Evolutionary conservation across 2,113 vertebrate genomes (phyloP), one percentile per base, ranked within the genome.

Genomic region (Monopterus albus): DNA sequence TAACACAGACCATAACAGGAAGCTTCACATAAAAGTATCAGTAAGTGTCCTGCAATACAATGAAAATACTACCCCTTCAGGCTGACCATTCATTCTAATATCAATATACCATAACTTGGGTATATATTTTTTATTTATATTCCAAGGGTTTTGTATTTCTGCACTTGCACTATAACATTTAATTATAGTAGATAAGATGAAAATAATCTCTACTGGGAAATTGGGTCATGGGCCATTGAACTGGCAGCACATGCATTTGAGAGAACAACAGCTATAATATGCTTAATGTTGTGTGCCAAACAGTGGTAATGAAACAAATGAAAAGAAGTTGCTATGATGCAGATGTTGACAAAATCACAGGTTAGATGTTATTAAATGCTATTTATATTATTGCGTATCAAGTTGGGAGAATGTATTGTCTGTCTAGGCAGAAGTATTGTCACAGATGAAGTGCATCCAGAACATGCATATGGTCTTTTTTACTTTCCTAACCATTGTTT

Each of bases 151-250:
- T 58, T 39, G 12, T 50, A 15, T 21, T 45, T 25, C 46, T 50
- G n/a, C 9, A 13, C 49, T 28, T 65, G 17, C 11, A 15, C 47
- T 10, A 47, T 42, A 52, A 33, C 42, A 43, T n/a, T 13, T 14
- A 31, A 39, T 2, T 35, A 20, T n/a, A 47, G 52, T 26, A 18
- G n/a, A 35, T 14, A 40, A 36, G 35, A 11, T 29, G 43, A 59
- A 23, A 35, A 72, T n/a, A n/a, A n/a, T 65, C 6, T 58, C 14
- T 50, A 15, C n/a, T 7, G 23, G 7, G 31, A 49, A 78, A 55
- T 3, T 40, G 0, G 35, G 14, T 58, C 20, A 23, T 42, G 18
- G 11, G 10, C 18, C 26, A 17, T 21, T 17, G 20, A 20, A 25
- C 7, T 36, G 12, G 18, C 29, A 26, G 35, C 12, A 42, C 57